Conservation (phyloP, 2,113 vertebrate genomes). For the Microtus pennsylvanicus region DNA sequence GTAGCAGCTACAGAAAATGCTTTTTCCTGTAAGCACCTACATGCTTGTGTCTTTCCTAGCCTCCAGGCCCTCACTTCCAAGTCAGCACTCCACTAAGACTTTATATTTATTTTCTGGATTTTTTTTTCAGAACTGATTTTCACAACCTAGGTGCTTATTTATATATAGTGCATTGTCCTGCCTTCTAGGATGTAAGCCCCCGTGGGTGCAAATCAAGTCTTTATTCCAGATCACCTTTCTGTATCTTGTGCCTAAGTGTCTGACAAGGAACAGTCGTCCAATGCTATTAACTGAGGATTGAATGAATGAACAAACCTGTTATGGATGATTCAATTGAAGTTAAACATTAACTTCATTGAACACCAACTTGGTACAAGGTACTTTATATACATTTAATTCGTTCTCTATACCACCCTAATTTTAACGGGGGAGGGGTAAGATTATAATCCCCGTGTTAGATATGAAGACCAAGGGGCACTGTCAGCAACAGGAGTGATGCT, state of each 20-base stretch:
- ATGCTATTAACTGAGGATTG: constrained; percentile 32
- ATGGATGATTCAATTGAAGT: constrained; percentile 9
- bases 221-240: neutral
- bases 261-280: neutral
- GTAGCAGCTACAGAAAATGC: neutral
- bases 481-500: neutral
- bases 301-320: constrained; percentile 8
- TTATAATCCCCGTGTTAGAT: neutral
- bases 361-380: neutral
- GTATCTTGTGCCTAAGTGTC: neutral
- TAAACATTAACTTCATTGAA: constrained; percentile 6
- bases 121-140: neutral
- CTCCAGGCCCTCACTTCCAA: neutral
- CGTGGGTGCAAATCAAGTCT: neutral
- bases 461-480: neutral
- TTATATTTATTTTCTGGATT: neutral
- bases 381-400: neutral
- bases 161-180: neutral
- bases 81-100: neutral
- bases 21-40: neutral
- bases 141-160: neutral
- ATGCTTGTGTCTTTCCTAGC: neutral
- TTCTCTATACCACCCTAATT: neutral
- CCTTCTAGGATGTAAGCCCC: neutral
- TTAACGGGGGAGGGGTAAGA: neutral